Evolutionary conservation across 2,888 invertebrate genomes (phyloP).

Genomic region (Phortica magna): DNA sequence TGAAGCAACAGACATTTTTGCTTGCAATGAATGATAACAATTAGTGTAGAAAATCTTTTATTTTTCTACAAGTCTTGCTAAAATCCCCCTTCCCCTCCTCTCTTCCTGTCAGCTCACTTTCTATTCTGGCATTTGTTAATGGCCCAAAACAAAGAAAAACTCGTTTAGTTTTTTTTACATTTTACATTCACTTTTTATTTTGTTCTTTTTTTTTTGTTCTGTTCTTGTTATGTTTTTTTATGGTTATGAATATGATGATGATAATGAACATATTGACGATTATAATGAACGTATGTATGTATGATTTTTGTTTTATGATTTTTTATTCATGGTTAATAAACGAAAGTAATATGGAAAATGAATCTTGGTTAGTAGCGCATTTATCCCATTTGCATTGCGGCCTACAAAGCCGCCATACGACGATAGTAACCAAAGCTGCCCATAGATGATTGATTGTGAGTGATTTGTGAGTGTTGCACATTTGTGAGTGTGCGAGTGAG

Average conservation of each 20-base stretch:
- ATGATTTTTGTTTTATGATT: constrained; percentile 39
- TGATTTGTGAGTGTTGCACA: constrained; percentile 39
- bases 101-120: not conserved
- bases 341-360: constrained; percentile 56
- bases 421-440: constrained; percentile 65
- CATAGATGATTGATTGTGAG: constrained; percentile 48
- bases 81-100: not conserved
- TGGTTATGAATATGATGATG: constrained; percentile 72
- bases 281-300: constrained; percentile 59
- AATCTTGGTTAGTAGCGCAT: constrained; percentile 58
- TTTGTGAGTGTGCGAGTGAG: constrained; percentile 15
- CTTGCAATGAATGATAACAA: too few relatives aligned
- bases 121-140: not conserved
- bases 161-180: constrained; percentile 53
- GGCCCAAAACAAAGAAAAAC: constrained; percentile 30
- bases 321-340: constrained; percentile 58
- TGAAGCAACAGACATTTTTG: too few relatives aligned
- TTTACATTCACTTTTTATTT: constrained; percentile 70
- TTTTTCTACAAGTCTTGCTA: not conserved
- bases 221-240: constrained; percentile 56
- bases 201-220: constrained; percentile 60
- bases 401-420: constrained; percentile 49
- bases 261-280: constrained; percentile 61
- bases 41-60: not conserved
- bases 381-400: constrained; percentile 46